phyloP scores from a whole-genome alignment of 1,140 invertebrate genomes.

The Drosophila arawakana region DNA sequence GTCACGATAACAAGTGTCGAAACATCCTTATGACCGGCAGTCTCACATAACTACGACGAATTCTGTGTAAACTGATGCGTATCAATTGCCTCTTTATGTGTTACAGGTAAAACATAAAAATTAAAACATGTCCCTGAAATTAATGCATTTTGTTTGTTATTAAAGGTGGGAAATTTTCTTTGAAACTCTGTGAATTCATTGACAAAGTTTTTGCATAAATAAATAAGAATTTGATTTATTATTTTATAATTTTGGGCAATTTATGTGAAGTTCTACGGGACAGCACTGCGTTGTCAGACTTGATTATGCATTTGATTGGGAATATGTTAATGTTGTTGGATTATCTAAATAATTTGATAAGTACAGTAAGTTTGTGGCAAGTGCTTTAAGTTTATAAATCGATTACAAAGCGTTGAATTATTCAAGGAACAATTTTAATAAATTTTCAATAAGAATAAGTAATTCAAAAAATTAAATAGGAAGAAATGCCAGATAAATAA shows the following conservation, averaged over 20 bases:
- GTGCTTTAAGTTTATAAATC: too few relatives aligned
- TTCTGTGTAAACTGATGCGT: neutral
- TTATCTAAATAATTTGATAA: too few relatives aligned
- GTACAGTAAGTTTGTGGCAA: too few relatives aligned
- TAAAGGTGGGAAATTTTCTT: neutral
- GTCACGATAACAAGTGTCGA: constrained; percentile 34
- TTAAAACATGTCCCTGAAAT: neutral
- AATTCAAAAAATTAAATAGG: too few relatives aligned
- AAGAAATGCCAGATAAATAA: too few relatives aligned
- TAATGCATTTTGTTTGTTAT: neutral
- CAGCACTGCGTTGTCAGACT: neutral
- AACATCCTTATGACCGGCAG: neutral
- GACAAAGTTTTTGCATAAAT: neutral
- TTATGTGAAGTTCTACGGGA: neutral
- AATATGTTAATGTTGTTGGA: neutral
- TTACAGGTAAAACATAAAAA: neutral
- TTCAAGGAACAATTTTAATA: neutral
- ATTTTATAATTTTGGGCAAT: neutral
- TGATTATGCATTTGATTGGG: neutral
- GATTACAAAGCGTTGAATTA: too few relatives aligned
- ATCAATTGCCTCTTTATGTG: constrained; percentile 27
- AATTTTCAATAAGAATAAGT: neutral
- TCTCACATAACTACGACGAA: neutral
- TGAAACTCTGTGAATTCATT: too few relatives aligned
- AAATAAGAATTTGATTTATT: neutral